Base-by-base conservation (phyloP, 2,888 invertebrate genomes). In the Campoplex capitator region DNA sequence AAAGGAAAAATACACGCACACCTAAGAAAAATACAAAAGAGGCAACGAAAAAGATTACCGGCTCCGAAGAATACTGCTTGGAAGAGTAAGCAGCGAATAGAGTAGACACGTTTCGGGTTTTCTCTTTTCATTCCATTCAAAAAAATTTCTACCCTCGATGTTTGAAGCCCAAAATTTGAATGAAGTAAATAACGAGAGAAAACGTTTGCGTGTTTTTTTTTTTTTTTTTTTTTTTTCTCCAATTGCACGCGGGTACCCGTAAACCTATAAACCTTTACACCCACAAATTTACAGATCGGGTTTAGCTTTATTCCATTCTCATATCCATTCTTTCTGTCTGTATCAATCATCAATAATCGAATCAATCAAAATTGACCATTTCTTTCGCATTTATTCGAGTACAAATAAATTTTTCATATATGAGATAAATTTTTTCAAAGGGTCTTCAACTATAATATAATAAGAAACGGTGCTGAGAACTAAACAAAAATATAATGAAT, bases 21-120 rank as follows among this genome's bases (percentile, higher is more conserved):
- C 4, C 38, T 23, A 23, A 23, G 23, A 23, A 23, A 18, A 54
- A 28, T 28, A 45, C 58, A 71, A 65, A 77, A 62, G 48, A 54
- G 38, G 28, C 13, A 42, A 83, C 51, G 83, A 56, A 65, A 73
- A 65, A 74, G 73, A 73, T 73, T 35, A 73, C 54, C 16, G 9
- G 83, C 28, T 70, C 58, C 32, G 38, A 62, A 70, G 73, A 68
- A 65, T 62, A 73, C 67, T 58, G 45, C 23, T 18, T 68, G 23
- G 68, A 18, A 68, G 54, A 71, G 38, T 38, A 54, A 84, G 65
- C 42, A 84, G 54, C 42, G 54, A 75, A 75, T 45, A 32, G 23
- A 32, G 23, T 23, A 23, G 62, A 45, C 56, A 73, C 56, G 78
- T 54, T 73, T 51, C 38, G 71, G 45, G 48, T 65, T 71, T 48